These are phyloP conservation scores for Aphrophora alni DNA, from an alignment of 2,888 invertebrate species.

Conservation along the genomic window DNA sequence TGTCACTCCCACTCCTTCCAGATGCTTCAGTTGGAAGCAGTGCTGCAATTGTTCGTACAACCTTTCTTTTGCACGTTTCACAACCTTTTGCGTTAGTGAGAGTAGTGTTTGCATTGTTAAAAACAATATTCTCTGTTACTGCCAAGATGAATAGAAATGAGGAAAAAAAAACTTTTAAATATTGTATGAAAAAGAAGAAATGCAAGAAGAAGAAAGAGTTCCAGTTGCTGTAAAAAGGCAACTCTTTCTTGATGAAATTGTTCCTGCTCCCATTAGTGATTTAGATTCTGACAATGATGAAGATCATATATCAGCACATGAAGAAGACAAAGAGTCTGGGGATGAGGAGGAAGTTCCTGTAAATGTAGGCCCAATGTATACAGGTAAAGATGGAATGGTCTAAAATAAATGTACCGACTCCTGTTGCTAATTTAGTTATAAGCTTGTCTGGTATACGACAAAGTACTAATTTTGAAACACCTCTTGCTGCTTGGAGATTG, in stretches of 20 bases:
- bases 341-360: not conserved
- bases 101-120: not conserved
- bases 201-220: not conserved
- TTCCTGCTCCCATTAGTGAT: not conserved
- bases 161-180: not conserved
- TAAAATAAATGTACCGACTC: not conserved
- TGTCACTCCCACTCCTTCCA: not conserved
- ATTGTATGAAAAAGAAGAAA: not conserved
- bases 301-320: not conserved
- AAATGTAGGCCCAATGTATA: not conserved
- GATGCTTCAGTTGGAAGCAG: not conserved
- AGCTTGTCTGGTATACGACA: not conserved
- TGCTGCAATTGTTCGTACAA: not conserved
- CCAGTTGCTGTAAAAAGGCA: not conserved
- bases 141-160: not conserved
- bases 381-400: not conserved
- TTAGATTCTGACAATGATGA: not conserved
- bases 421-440: not conserved
- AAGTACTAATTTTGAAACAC: not conserved
- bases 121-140: not conserved
- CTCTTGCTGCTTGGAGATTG: conserved; percentile 41
- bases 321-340: not conserved
- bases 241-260: not conserved
- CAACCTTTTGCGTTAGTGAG: not conserved
- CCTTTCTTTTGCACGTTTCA: not conserved